Conservation (phyloP, 2,888 invertebrate species). For the Melipona bicolor region DNA sequence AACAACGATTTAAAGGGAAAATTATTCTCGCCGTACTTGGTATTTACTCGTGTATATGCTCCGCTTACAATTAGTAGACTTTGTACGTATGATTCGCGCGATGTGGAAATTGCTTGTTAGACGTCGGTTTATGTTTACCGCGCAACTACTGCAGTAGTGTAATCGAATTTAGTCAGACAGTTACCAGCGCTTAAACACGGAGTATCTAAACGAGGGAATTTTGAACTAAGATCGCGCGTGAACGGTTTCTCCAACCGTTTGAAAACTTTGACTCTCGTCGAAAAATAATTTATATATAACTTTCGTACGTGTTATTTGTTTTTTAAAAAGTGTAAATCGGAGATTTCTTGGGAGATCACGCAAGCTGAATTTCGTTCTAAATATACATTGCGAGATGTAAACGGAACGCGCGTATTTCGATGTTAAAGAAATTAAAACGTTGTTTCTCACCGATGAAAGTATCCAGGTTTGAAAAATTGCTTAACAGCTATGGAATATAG, state of each 20-base stretch:
- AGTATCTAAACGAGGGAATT: not conserved
- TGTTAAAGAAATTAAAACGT: not conserved
- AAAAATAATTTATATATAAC: not conserved
- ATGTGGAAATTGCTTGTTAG: not conserved
- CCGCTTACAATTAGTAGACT: not conserved
- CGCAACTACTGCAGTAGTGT: constrained; percentile 12
- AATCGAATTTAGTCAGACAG: constrained; percentile 31
- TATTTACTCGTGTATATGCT: not conserved
- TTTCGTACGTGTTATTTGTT: not conserved
- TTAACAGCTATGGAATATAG: constrained; percentile 27
- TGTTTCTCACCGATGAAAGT: constrained; percentile 2
- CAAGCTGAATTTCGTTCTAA: not conserved
- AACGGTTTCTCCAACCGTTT: not conserved
- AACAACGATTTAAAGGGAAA: not conserved
- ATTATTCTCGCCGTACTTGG: constrained; percentile 6
- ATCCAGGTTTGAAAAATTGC: constrained; percentile 49
- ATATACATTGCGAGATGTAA: not conserved
- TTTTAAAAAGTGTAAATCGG: not conserved
- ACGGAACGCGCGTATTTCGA: not conserved
- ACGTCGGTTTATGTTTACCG: not conserved
- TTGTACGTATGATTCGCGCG: not conserved
- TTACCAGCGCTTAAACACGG: not conserved
- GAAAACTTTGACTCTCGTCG: not conserved
- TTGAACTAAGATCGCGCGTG: not conserved
- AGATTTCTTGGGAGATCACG: not conserved